Conservation (phyloP, 2,797 vertebrate genomes). For the Spizella passerina region DNA sequence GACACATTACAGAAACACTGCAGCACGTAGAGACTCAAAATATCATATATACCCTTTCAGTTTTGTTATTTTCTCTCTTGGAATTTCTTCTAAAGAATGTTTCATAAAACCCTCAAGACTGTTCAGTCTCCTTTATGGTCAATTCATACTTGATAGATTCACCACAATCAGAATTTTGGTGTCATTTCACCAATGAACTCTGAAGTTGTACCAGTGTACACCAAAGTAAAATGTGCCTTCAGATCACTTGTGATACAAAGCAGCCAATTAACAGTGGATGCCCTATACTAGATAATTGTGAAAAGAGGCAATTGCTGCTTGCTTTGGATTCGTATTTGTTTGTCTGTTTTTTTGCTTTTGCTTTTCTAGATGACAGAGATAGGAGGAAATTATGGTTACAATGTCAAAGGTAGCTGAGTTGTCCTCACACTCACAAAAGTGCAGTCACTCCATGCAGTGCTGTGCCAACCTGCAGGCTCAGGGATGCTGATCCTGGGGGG, state of each 20-base stretch:
- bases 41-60: neutral
- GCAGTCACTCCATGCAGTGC: fast-evolving
- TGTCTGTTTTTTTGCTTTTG: neutral
- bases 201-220: neutral
- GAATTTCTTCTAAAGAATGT: neutral
- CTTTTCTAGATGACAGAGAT: neutral
- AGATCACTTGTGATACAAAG: neutral
- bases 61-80: neutral
- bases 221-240: neutral
- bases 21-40: neutral
- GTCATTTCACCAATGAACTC: neutral
- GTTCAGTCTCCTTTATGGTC: neutral
- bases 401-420: neutral
- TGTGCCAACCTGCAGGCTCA: neutral
- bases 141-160: neutral
- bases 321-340: neutral
- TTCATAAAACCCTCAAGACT: neutral
- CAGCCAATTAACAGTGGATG: neutral
- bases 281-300: neutral
- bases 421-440: neutral
- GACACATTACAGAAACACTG: neutral
- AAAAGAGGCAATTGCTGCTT: neutral
- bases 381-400: neutral
- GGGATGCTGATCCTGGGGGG: neutral
- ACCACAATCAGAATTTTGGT: neutral